A percentile compares a stretch with the other conserved stretches of the same genome.
Evolutionary conservation across 1,140 invertebrate genomes (phyloP).

Genomic region (Listronotus bonariensis): DNA sequence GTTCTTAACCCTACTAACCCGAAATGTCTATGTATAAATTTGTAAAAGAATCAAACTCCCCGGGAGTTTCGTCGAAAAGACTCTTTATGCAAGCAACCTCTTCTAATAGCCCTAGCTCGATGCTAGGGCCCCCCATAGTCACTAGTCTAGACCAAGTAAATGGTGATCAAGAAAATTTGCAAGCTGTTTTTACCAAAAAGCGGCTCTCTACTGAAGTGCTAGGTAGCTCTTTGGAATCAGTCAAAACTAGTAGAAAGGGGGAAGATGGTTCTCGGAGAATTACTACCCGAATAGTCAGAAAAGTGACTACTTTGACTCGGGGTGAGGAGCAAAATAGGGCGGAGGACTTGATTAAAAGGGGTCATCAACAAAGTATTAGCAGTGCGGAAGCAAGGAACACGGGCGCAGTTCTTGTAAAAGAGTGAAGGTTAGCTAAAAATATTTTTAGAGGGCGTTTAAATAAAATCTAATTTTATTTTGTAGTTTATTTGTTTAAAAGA

Average conservation of each 20-base stretch:
- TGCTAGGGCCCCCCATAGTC: constrained; percentile 52
- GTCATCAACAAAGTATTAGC: constrained; percentile 57
- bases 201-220: constrained; percentile 81
- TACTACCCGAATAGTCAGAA: constrained; percentile 84
- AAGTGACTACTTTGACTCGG: constrained; percentile 86
- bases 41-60: constrained; percentile 64
- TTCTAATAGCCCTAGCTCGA: constrained; percentile 55
- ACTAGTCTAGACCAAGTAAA: constrained; percentile 44
- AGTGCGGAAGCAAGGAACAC: constrained; percentile 58
- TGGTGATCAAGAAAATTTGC: constrained; percentile 57
- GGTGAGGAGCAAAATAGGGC: constrained; percentile 79
- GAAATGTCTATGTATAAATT: constrained; percentile 74
- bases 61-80: constrained; percentile 55
- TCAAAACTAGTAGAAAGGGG: constrained; percentile 75
- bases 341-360: constrained; percentile 69
- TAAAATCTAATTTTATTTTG: neutral
- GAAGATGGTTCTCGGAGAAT: constrained; percentile 77
- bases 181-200: constrained; percentile 80
- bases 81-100: constrained; percentile 81
- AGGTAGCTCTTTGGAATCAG: constrained; percentile 80
- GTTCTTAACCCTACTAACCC: constrained; percentile 9
- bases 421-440: constrained; percentile 60
- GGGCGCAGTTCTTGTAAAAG: constrained; percentile 61
- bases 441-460: neutral
- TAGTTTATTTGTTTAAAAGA: no score